Percentiles rank a stretch among this genome's conserved stretches.
Conservation (phyloP, 2,113 vertebrate genomes). For the Onychorhynchus coronatus region DNA sequence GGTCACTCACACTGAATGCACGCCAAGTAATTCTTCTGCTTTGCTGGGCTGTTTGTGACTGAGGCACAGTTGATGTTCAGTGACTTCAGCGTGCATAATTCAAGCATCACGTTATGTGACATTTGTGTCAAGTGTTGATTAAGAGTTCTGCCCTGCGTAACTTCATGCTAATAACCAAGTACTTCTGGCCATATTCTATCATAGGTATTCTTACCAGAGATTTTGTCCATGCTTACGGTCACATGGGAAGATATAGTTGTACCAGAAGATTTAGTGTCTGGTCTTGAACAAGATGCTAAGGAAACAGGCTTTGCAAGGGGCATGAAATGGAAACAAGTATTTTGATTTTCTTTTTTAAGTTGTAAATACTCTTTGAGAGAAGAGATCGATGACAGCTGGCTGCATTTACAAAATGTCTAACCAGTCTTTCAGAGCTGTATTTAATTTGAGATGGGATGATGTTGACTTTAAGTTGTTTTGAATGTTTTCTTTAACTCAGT, state of each 20-base stretch:
- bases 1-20: background rate
- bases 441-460: background rate
- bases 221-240: background rate
- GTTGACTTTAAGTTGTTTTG: background rate
- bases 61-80: background rate
- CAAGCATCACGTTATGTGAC: background rate
- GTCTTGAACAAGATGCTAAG: background rate
- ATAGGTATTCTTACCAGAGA: background rate
- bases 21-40: background rate
- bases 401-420: background rate
- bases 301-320: background rate
- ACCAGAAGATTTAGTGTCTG: background rate
- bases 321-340: background rate
- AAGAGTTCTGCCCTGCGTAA: background rate
- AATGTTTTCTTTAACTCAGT: background rate
- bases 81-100: background rate
- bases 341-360: background rate
- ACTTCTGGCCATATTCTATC: background rate
- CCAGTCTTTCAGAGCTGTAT: background rate
- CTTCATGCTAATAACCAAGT: background rate
- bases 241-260: background rate
- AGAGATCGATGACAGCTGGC: background rate
- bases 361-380: background rate
- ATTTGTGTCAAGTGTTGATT: background rate
- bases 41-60: background rate